A percentile compares a stretch with the other conserved stretches of the same genome.
phyloP scores from a whole-genome alignment of 2,797 vertebrate genomes.

The Spinibarbus caldwelli region DNA sequence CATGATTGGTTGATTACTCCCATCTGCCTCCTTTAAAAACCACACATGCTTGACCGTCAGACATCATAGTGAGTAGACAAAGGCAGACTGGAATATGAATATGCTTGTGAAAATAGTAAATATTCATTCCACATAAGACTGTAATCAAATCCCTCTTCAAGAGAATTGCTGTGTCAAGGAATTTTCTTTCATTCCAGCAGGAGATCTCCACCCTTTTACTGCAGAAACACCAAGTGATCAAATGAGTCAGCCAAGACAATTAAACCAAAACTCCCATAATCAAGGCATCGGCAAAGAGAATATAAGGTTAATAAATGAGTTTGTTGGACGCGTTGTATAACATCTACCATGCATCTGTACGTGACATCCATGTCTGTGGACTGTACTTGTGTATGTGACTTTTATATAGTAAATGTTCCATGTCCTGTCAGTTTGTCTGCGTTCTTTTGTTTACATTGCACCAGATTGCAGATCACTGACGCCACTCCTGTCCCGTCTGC shows the following conservation, averaged over 20 bases:
- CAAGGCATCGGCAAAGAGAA: not conserved
- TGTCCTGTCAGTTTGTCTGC: not conserved
- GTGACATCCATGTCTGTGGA: conserved; percentile 1
- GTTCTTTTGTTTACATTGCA: conserved; percentile 7
- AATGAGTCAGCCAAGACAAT: not conserved
- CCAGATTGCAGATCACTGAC: conserved; percentile 14
- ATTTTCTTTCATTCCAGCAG: not conserved
- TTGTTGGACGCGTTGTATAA: not conserved
- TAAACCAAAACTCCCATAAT: not conserved
- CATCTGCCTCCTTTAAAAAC: not conserved
- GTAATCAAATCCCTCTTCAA: conserved; percentile 6
- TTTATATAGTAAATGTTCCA: not conserved
- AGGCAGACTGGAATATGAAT: not conserved
- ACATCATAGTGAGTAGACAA: not conserved
- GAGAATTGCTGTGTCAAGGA: not conserved
- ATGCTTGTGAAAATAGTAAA: not conserved
- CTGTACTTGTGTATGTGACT: not conserved
- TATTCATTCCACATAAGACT: conserved; percentile 14
- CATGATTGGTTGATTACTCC: conserved; percentile 3
- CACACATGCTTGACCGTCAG: not conserved
- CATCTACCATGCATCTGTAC: not conserved
- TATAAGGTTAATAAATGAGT: not conserved
- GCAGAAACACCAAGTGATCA: conserved; percentile 1
- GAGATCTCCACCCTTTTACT: not conserved
- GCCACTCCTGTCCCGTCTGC: conserved; percentile 11